Evolutionary conservation across 2,888 invertebrate species (phyloP).

Genomic region (Perdita meconis): DNA sequence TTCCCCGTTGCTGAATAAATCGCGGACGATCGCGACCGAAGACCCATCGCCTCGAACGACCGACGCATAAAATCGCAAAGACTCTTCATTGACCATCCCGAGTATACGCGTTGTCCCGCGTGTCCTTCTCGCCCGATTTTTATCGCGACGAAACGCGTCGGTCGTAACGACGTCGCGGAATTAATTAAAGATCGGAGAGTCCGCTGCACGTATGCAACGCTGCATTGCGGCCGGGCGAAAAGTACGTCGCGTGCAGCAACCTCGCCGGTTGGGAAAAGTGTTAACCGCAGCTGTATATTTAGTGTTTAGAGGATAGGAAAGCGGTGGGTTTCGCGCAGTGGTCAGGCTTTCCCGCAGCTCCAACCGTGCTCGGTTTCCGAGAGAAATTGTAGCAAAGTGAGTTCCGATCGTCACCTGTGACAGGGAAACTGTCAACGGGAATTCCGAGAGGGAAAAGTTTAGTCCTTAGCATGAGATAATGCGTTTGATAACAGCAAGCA

Average conservation of each 20-base stretch:
- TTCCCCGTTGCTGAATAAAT: constrained; percentile 8
- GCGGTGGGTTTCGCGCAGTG: constrained; percentile 17
- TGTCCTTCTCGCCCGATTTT: constrained; percentile 11
- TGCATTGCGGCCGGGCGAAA: constrained; percentile 37
- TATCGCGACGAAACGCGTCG: constrained; percentile 5
- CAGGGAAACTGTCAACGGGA: not conserved
- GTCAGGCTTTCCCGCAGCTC: constrained; percentile 31
- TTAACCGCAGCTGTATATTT: constrained; percentile 33
- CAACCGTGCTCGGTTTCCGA: constrained; percentile 25
- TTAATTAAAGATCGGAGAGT: constrained; percentile 38
- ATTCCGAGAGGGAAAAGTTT: too few species aligned
- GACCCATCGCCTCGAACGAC: constrained; percentile 15
- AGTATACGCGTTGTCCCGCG: not conserved
- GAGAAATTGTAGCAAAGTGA: constrained; percentile 38
- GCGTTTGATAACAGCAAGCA: too few species aligned
- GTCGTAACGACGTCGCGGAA: constrained; percentile 32
- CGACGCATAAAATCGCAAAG: constrained; percentile 23
- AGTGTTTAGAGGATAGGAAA: constrained; percentile 48
- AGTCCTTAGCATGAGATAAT: too few species aligned
- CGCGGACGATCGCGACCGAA: constrained; percentile 2
- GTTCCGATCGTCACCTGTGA: not conserved
- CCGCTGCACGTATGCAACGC: constrained; percentile 11
- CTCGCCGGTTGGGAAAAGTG: constrained; percentile 30
- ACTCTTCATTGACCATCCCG: not conserved
- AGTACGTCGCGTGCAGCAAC: constrained; percentile 34